Base-by-base conservation (phyloP, 1,140 invertebrate genomes). In the Heliconius nattereri region DNA sequence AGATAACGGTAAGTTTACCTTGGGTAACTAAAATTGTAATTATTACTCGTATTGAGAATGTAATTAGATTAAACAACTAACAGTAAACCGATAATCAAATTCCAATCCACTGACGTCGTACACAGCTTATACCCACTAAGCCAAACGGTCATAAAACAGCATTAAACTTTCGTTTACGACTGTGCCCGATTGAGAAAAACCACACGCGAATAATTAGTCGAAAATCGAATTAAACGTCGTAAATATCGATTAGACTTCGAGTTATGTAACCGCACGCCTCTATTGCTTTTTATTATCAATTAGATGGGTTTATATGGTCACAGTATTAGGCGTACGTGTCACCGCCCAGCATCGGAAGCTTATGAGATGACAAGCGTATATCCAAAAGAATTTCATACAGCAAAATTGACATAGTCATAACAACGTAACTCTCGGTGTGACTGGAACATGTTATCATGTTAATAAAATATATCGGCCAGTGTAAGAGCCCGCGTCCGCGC, bases 211-310 rank as follows among this genome's bases (percentile, higher is more conserved):
- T 88, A 88, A 87, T 90, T 88, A 90, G 85, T 82, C 79, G 79
- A 70, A 57, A 84, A 84, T 84, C 73, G 78, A 80, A 73, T 84
- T 84, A 82, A 78, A 78, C 79, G 85, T 86, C 87, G 85, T 94
- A 92, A 92, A 94, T 91, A 91, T 91, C 90, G 91, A 92, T 94
- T 92, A 94, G 84, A 86, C 52, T 84, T 82, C 80, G 79, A 87
- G 86, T 91, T 90, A 92, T 90, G 91, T 91, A 90, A 90, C 90
- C 90, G 88, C 90, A 91, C 88, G 90, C 88, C 88, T 90, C 87
- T 84, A 87, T 87, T 86, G 89, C 86, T 87, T 91, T 94, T 94
- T 94, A 94, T 94, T 94, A 91, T 92, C 92, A 92, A 93, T 92
- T 93, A 93, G 91, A 89, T 90, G 89, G 91, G 88, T 91, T 92